phyloP scores from a whole-genome alignment of 1,140 invertebrate genomes.

The Drosophila sp. region DNA sequence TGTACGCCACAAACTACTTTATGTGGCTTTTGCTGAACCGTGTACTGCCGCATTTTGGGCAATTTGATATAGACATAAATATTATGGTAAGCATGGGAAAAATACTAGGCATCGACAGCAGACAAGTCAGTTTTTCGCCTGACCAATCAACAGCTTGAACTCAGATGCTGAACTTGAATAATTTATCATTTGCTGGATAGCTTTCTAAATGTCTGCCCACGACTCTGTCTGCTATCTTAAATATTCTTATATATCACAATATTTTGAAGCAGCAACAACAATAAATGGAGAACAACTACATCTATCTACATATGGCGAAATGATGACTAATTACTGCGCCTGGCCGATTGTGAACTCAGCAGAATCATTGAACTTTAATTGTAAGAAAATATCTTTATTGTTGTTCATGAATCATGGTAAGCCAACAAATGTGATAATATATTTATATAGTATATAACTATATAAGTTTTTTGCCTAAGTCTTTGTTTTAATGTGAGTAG shows the following conservation, averaged over 20 bases:
- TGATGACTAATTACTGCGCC: constrained; percentile 57
- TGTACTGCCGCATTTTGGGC: constrained; percentile 18
- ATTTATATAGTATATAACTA: constrained; percentile 18
- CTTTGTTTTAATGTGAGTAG: constrained; percentile 52
- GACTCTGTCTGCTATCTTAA: too few relatives aligned
- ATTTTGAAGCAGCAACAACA: too few relatives aligned
- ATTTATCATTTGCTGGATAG: background rate
- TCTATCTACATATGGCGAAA: constrained; percentile 36
- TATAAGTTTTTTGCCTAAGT: constrained; percentile 56
- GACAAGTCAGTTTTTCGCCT: constrained; percentile 4
- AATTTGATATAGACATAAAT: constrained; percentile 60
- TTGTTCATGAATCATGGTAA: constrained; percentile 50
- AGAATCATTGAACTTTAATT: constrained; percentile 75
- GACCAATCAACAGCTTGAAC: too few relatives aligned
- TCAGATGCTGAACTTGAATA: constrained; percentile 4
- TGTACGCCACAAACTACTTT: constrained; percentile 55
- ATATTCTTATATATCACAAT: too few relatives aligned
- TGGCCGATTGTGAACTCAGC: constrained; percentile 48
- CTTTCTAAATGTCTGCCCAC: background rate
- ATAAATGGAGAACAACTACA: constrained; percentile 3
- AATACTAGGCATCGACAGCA: background rate
- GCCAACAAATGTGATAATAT: constrained; percentile 22
- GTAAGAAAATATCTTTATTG: constrained; percentile 29
- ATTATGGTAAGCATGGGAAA: constrained; percentile 3
- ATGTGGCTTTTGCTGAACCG: constrained; percentile 45